Percentiles rank a stretch among this genome's conserved stretches.
phyloP scores from a whole-genome alignment of 2,797 vertebrate genomes.

The Amniataba percoides region DNA sequence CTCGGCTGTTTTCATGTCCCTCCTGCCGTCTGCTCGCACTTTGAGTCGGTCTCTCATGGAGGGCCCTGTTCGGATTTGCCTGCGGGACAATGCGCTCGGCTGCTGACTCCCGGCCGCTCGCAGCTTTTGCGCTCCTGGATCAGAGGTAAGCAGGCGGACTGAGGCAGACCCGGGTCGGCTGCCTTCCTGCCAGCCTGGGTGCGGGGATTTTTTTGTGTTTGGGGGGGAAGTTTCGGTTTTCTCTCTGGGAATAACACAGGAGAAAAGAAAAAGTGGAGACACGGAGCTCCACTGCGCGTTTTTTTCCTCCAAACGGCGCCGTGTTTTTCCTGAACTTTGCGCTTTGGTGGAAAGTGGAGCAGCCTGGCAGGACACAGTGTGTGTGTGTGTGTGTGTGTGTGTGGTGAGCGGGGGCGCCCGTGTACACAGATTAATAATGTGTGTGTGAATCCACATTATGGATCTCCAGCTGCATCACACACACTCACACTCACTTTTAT shows the following conservation, averaged over 20 bases:
- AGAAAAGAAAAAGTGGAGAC: constrained; percentile 30
- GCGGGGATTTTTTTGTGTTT: background rate
- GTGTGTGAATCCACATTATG: background rate
- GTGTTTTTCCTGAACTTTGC: constrained; percentile 44
- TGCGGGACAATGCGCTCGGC: constrained; percentile 80
- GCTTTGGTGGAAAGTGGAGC: constrained; percentile 16
- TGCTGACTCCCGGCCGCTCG: constrained; percentile 73
- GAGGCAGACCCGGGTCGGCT: constrained; percentile 46
- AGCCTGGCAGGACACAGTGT: background rate
- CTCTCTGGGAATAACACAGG: constrained; percentile 7
- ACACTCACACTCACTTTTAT: background rate
- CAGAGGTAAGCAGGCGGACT: constrained; percentile 81
- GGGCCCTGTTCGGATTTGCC: constrained; percentile 86
- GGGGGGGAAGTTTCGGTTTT: constrained; percentile 8
- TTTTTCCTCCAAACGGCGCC: background rate
- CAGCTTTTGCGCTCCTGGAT: constrained; percentile 78
- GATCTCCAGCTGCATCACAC: background rate
- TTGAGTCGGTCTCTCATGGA: constrained; percentile 86
- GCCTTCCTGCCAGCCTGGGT: background rate
- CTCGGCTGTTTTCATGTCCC: constrained; percentile 58
- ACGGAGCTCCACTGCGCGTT: background rate
- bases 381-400: background rate
- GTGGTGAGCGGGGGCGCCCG: constrained; percentile 42
- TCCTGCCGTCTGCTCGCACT: constrained; percentile 64
- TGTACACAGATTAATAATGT: constrained; percentile 7